Base-by-base conservation (phyloP, 1,140 invertebrate genomes). In the Pectinophora gossypiella region DNA sequence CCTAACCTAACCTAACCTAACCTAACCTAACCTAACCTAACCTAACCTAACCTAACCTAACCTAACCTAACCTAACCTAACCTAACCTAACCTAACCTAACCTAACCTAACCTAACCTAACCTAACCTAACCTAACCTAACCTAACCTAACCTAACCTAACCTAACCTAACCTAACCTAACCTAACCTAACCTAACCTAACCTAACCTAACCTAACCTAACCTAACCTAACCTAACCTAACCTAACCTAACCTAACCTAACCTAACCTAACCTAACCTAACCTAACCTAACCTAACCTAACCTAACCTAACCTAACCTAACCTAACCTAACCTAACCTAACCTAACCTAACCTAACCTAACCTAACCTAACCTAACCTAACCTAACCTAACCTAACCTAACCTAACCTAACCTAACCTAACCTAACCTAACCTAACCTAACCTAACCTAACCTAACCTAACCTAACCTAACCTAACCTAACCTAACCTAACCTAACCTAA, bases 361-460 rank as follows among this genome's bases (percentile, higher is more conserved):
- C 45, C 45, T 32, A 47, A 47, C 19, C 45, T 19, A 47, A 47
- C 19, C 45, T 13, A 23, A 47, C 45, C 45, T 47, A 47, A 47
- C 45, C 45, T 47, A 47, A 47, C 19, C 45, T 27, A 47, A 47
- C 45, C 45, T 32, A 47, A 45, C 45, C 45, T 47, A 47, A 47
- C 45, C 45, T 27, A 47, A 47, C 45, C 45, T 47, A 47, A 47
- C 45, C 43, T 21, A 45, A 47, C 45, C 22, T 23, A 47, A 22
- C 45, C 22, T 27, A 47, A 47, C 45, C 45, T 47, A 47, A 47
- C 43, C 43, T 45, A 45, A 45, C 43, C 43, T 21, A 45, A 47
- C 45, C 45, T 47, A 47, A 47, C 45, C 45, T 47, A 47, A 47
- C 45, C 45, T 47, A 47, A 47, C 45, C 45, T 47, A 47, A 47